Base-by-base conservation (phyloP, 2,113 vertebrate genomes). In the Nesogale talazaci region DNA sequence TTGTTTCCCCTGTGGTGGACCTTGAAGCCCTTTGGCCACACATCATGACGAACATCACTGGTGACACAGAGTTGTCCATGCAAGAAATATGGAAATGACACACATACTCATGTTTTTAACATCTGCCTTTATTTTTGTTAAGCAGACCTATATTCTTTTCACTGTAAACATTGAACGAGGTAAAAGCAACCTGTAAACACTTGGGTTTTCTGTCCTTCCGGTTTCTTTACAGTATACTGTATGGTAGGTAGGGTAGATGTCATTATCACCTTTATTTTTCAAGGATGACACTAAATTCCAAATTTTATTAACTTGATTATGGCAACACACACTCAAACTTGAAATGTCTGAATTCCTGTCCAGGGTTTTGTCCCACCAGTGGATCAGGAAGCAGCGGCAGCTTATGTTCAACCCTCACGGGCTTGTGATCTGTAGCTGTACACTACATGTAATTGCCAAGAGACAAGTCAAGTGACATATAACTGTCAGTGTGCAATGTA, bases 401-500 rank as follows among this genome's bases (percentile, higher is more conserved):
- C 83, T 88, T 59, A 2, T 40, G 1, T 72, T 38, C 22, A 76
- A 25, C 14, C 19, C 59, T 15, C 11, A 4, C 57, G 12, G 12
- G 14, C 52, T 75, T 36, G 17, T 75, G 63, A 65, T 70, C 23
- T 70, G 56, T 84, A 78, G 12, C 22, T 89, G 27, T 82, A 4
- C 8, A 72, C 38, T 85, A 34, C 46, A 69, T 85, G 42, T 52
- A 56, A 74, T 76, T 90, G 34, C 38, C 56, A 77, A 19, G 7
- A 34, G 69, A 85, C n/a, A 85, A 40, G 77, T 77, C 59, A 70
- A 77, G 9, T 70, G 61, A 92, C 88, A 86, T 74, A 83, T 40
- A 65, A 86, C 72, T 57, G 59, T 83, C 78, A 91, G 69, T 92
- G 72, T 77, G 36, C 29, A 93, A n/a, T 69, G 27, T 57, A 79